Conservation (phyloP, 2,888 invertebrate species). For the Habrosyne pyritoides region DNA sequence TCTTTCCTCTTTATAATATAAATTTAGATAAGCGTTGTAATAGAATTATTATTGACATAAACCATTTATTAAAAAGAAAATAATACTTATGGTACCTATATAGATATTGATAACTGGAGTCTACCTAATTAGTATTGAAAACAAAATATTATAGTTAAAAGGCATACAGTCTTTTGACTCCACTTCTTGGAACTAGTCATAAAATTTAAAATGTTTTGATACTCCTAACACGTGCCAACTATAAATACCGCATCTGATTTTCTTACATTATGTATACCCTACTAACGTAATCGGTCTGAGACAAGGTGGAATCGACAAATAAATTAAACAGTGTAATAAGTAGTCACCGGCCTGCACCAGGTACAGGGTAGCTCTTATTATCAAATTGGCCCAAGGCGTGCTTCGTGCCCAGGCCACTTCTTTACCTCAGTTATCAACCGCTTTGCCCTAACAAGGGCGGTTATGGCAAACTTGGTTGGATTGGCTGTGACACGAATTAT, state of each 20-base stretch:
- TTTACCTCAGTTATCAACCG: conserved; percentile 43
- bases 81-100: no score
- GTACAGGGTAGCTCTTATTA: conserved; percentile 69
- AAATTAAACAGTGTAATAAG: conserved; percentile 75
- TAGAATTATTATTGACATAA: no score
- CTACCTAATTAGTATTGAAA: no score
- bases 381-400: conserved; percentile 66
- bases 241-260: conserved; percentile 29
- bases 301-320: conserved; percentile 64
- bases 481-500: conserved; percentile 30
- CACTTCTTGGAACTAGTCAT: background rate
- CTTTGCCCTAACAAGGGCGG: conserved; percentile 32
- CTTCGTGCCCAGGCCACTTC: conserved; percentile 63
- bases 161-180: background rate
- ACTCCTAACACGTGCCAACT: no score
- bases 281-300: conserved; percentile 56
- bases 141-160: no score
- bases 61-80: no score
- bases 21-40: no score
- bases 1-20: no score
- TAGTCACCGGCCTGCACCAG: conserved; percentile 62
- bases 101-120: no score
- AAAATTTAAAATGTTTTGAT: background rate
- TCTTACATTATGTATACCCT: conserved; percentile 8
- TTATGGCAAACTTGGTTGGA: conserved; percentile 39